Conservation (phyloP, 2,797 vertebrate genomes). For the Cheirogaleus major region DNA sequence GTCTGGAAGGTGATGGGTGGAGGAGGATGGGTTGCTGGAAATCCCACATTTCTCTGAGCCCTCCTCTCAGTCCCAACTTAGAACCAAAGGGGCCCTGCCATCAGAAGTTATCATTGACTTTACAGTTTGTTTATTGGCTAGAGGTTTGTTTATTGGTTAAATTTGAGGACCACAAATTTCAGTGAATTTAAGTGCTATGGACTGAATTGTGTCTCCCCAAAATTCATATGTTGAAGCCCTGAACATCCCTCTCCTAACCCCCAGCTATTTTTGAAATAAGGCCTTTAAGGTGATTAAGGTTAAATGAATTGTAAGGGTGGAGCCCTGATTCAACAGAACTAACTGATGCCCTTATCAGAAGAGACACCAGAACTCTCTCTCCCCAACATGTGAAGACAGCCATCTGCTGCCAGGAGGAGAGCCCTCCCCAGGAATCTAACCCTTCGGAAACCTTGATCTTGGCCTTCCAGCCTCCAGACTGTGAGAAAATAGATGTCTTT, state of each 20-base stretch:
- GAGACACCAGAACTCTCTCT: not conserved
- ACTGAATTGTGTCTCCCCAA: not conserved
- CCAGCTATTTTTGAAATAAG: not conserved
- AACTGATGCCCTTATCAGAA: not conserved
- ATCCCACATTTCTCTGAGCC: not conserved
- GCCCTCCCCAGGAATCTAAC: not conserved
- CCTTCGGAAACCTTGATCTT: not conserved
- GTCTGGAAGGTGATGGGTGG: not conserved
- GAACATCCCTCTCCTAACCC: not conserved
- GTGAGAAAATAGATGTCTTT: not conserved
- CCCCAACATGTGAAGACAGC: not conserved
- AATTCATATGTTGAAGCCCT: not conserved
- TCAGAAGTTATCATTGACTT: not conserved
- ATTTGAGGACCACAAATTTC: not conserved
- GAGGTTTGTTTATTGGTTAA: not conserved
- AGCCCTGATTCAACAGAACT: not conserved
- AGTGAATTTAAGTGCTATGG: not conserved
- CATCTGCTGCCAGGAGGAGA: not conserved
- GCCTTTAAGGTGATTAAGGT: not conserved
- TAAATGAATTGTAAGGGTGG: not conserved
- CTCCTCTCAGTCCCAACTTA: not conserved
- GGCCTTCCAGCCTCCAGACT: not conserved
- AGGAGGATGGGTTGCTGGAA: not conserved
- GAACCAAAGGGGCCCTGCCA: not conserved
- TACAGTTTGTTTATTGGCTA: not conserved